Base-by-base conservation (phyloP, 2,797 vertebrate species). In the Paramormyrops hopkinsi region DNA sequence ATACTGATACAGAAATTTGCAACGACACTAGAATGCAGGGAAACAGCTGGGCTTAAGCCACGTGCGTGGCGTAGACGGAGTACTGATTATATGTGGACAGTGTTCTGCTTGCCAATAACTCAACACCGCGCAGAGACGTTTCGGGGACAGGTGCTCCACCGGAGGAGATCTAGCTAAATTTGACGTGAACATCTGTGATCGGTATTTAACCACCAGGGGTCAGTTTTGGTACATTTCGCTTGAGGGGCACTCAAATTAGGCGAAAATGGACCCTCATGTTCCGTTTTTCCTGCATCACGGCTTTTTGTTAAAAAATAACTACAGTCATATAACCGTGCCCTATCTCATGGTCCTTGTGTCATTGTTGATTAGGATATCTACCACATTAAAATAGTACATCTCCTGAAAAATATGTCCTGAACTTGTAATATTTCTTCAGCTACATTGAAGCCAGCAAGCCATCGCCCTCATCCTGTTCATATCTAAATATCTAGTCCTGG, bases 401-500 rank as follows among this genome's bases (percentile, higher is more conserved):
- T 51, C 19, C 41, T 44, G 41, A 25, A 84, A 50, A 22, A 48
- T 22, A n/a, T 83, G 41, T 8, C 41, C 19, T 51, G 82, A 11
- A 50, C 46, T 44, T 44, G 8, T 84, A 22, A 84, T 51, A 84
- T 84, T 84, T 84, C 22, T 51, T 50, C 50, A 41, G 29, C 50
- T 17, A 29, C 29, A 53, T 33, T 50, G 48, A 86, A 33, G 83
- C 11, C 48, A 86, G 25, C 1, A 2, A 56, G 53, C 14, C 85
- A 17, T 54, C 29, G 12, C 12, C 14, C 51, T 33, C 41, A 89
- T 85, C 88, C 41, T 25, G 65, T 48, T 22, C 84, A 84, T 84
- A 88, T 69, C 87, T 22, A 48, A 90, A 88, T 86, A 90, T 84
- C 69, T 65, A 22, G 48, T 44, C 17, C 5, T 69, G 54, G 2